These are phyloP conservation scores for Grapholita molesta DNA, from an alignment of 1,140 invertebrate species.

Conservation along the genomic window DNA sequence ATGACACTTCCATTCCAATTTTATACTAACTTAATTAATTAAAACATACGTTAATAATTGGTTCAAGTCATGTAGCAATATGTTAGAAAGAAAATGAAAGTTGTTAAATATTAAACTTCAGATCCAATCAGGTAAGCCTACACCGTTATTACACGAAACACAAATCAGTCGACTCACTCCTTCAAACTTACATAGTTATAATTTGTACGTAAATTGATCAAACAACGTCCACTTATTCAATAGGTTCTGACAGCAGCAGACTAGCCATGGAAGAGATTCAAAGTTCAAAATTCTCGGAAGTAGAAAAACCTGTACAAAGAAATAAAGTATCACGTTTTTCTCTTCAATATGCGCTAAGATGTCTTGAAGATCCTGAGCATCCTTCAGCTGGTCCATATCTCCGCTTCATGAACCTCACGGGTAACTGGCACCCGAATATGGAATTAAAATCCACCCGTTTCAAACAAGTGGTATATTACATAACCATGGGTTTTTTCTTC, in stretches of 20 bases:
- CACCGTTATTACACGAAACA: no score
- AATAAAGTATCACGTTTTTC: background rate
- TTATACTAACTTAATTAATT: no score
- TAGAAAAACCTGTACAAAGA: background rate
- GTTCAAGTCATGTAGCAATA: no score
- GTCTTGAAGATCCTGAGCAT: conserved; percentile 34
- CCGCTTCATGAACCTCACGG: conserved; percentile 30
- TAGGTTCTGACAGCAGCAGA: background rate
- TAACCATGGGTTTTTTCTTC: conserved; percentile 40
- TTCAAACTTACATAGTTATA: no score
- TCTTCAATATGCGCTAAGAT: conserved; percentile 10
- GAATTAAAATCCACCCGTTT: conserved; percentile 23
- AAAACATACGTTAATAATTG: no score
- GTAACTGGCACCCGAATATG: conserved; percentile 40
- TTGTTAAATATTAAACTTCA: no score
- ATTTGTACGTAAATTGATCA: no score
- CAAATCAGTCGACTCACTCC: no score
- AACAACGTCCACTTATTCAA: background rate
- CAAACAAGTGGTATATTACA: conserved; percentile 37
- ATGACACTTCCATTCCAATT: no score
- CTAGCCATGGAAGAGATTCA: background rate
- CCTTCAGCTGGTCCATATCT: conserved; percentile 47
- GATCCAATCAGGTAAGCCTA: no score
- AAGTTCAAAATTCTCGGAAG: background rate
- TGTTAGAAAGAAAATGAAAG: no score